Conservation (phyloP, 2,797 vertebrate species). For the Pangasius mekongensis region DNA sequence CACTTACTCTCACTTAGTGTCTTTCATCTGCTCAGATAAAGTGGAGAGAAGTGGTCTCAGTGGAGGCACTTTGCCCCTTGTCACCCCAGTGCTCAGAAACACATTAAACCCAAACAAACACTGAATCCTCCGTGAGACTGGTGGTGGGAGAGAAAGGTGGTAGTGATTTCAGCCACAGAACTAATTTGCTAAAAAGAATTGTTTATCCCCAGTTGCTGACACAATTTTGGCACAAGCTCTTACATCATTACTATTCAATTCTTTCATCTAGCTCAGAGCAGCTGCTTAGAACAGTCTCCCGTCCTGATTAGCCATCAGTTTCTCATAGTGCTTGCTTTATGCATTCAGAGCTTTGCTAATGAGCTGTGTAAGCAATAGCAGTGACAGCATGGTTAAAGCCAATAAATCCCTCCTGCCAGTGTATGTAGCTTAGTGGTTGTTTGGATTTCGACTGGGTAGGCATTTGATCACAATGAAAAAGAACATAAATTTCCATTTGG, state of each 20-base stretch:
- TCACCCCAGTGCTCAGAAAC: constrained; percentile 46
- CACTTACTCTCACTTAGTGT: constrained; percentile 21
- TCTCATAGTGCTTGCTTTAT: constrained; percentile 46
- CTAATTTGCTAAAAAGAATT: constrained; percentile 46
- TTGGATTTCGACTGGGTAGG: not conserved
- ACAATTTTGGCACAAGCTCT: constrained; percentile 34
- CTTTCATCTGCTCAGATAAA: constrained; percentile 43
- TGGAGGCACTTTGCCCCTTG: constrained; percentile 50
- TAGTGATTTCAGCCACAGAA: constrained; percentile 33
- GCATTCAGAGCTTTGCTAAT: constrained; percentile 53
- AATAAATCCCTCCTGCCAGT: constrained; percentile 24
- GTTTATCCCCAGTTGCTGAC: constrained; percentile 45
- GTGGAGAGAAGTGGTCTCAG: constrained; percentile 61
- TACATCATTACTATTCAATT: constrained; percentile 43
- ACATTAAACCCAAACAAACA: constrained; percentile 60
- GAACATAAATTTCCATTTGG: not conserved
- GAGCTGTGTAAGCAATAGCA: constrained; percentile 54
- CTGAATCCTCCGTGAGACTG: constrained; percentile 32
- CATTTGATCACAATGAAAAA: not conserved
- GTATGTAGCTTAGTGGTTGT: constrained; percentile 8
- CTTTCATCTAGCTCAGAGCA: constrained; percentile 27
- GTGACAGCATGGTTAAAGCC: constrained; percentile 40
- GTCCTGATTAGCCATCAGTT: constrained; percentile 56
- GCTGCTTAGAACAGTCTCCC: constrained; percentile 24
- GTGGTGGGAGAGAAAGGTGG: not conserved